phyloP scores from a whole-genome alignment of 2,888 invertebrate genomes.

The Marronus borbonicus region DNA sequence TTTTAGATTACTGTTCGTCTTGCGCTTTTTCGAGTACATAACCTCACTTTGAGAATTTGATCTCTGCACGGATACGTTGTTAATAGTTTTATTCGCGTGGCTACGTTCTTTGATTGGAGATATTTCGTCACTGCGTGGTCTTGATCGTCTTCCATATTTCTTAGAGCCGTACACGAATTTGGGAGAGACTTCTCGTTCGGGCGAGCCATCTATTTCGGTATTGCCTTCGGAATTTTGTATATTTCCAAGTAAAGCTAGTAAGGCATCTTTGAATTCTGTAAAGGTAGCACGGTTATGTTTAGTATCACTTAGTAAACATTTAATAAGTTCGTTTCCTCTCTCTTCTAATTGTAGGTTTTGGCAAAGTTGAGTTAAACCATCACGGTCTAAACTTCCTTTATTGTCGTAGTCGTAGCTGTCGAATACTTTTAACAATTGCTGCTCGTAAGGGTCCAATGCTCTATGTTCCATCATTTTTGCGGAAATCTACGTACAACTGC shows the following conservation, averaged over 20 bases:
- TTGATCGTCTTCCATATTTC: constrained; percentile 82
- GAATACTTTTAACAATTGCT: constrained; percentile 86
- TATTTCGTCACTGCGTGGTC: constrained; percentile 72
- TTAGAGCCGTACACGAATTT: constrained; percentile 83
- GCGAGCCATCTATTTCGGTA: constrained; percentile 73
- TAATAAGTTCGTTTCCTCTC: constrained; percentile 77
- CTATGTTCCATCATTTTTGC: constrained; percentile 59
- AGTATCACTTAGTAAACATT: constrained; percentile 73
- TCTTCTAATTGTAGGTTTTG: constrained; percentile 85
- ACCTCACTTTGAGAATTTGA: constrained; percentile 75
- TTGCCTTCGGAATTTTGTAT: constrained; percentile 62
- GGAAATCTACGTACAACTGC: constrained; percentile 33
- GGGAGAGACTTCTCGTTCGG: constrained; percentile 82
- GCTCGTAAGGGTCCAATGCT: constrained; percentile 82
- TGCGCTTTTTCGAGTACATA: constrained; percentile 71
- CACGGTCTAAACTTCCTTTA: constrained; percentile 78
- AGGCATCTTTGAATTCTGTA: constrained; percentile 83
- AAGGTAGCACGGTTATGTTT: constrained; percentile 76
- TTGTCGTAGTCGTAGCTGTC: constrained; percentile 84
- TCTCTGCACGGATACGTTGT: constrained; percentile 70
- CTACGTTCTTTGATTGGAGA: constrained; percentile 68
- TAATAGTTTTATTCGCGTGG: constrained; percentile 59
- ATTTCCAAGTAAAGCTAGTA: constrained; percentile 80
- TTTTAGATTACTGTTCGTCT: constrained; percentile 72
- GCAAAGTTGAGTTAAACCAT: constrained; percentile 80